Conservation (phyloP, 2,888 invertebrate species). For the Alsophila aescularia region DNA sequence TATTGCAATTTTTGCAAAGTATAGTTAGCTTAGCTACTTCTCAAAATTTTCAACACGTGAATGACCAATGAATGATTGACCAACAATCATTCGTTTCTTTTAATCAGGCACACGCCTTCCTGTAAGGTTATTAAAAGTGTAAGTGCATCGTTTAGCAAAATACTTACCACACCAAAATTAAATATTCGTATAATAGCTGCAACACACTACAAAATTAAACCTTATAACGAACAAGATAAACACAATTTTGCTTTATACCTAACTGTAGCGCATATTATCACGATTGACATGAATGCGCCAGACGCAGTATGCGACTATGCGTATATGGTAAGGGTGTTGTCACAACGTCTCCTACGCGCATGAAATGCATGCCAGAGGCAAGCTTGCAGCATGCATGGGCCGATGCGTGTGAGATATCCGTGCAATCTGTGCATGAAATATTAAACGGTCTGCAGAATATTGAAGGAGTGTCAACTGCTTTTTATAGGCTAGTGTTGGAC, state of each 20-base stretch:
- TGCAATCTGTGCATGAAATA: conserved; percentile 6
- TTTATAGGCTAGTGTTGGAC: too few species aligned
- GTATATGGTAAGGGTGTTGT: conserved; percentile 13
- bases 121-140: too few species aligned
- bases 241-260: neutral
- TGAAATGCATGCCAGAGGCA: conserved; percentile 8
- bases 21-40: too few species aligned
- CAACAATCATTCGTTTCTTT: too few species aligned
- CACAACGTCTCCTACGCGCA: conserved; percentile 20
- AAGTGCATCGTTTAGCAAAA: too few species aligned
- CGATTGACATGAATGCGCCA: neutral
- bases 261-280: neutral
- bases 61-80: too few species aligned
- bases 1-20: too few species aligned
- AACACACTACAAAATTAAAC: neutral
- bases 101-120: too few species aligned
- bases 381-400: conserved; percentile 7
- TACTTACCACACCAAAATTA: too few species aligned
- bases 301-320: neutral
- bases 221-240: neutral
- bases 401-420: conserved; percentile 3
- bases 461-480: neutral
- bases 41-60: too few species aligned
- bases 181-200: too few species aligned
- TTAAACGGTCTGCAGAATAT: conserved; percentile 4